A percentile compares a stretch with the other conserved stretches of the same genome.
Conservation (phyloP, 2,888 invertebrate genomes). For the Eilema caniola region DNA sequence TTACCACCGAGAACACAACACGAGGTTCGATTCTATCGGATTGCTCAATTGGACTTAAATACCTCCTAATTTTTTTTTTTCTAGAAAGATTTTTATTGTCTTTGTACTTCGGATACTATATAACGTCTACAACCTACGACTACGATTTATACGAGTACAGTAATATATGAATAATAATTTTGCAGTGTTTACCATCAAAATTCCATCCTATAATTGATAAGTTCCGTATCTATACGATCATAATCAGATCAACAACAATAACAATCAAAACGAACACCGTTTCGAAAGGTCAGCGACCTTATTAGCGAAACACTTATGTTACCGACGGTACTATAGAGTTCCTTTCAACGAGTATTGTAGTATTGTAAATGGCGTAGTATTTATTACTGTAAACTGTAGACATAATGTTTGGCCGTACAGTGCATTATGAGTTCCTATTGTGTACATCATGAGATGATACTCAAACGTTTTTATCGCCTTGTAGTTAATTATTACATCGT, state of each 20-base stretch:
- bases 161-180: neutral
- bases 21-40: too few relatives aligned
- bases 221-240: neutral
- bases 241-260: slow-evolving; percentile 36
- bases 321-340: slow-evolving; percentile 61
- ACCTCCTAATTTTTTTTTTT: too few relatives aligned
- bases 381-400: slow-evolving; percentile 54
- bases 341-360: slow-evolving; percentile 40
- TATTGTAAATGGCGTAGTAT: slow-evolving; percentile 38
- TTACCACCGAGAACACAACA: too few relatives aligned
- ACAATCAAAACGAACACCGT: slow-evolving; percentile 43
- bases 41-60: too few relatives aligned
- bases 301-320: slow-evolving; percentile 66
- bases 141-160: too few relatives aligned
- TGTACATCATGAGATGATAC: slow-evolving; percentile 71
- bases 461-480: slow-evolving; percentile 72
- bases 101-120: too few relatives aligned
- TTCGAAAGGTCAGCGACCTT: slow-evolving; percentile 70
- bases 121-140: too few relatives aligned
- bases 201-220: neutral
- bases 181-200: too few relatives aligned
- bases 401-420: slow-evolving; percentile 64
- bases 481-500: slow-evolving; percentile 75
- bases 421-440: slow-evolving; percentile 70
- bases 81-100: too few relatives aligned